These are phyloP conservation scores for Procambarus virginalis DNA, from an alignment of 1,140 invertebrate genomes.

Conservation along the genomic window DNA sequence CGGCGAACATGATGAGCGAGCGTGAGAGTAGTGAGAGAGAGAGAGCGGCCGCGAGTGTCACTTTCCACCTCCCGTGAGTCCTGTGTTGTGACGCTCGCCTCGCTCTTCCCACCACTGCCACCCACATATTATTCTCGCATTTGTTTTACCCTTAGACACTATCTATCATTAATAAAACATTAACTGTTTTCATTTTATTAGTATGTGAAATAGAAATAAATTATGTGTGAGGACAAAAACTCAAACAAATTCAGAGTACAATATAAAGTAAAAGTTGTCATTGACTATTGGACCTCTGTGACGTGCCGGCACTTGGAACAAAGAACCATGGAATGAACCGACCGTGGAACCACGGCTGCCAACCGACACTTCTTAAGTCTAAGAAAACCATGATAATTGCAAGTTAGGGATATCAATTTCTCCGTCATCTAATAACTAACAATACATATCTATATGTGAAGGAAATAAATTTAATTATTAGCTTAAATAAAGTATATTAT, in stretches of 20 bases:
- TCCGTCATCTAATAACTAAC: background rate
- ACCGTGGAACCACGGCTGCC: background rate
- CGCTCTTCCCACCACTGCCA: background rate
- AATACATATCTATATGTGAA: background rate
- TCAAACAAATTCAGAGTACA: no score
- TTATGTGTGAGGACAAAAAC: no score
- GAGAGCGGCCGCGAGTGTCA: background rate
- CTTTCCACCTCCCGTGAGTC: background rate
- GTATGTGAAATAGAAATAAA: background rate
- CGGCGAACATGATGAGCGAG: background rate
- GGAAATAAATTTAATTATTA: no score
- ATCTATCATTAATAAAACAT: background rate
- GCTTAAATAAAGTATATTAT: no score
- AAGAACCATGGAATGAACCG: background rate
- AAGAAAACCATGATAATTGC: background rate
- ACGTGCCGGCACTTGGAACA: conserved; percentile 8
- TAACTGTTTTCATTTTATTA: background rate
- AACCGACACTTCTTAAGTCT: background rate
- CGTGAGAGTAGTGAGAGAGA: background rate
- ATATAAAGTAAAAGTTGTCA: background rate
- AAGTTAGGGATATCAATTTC: no score
- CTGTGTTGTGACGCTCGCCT: no score
- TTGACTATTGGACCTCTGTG: background rate
- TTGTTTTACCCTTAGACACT: background rate
- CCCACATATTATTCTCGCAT: background rate